Evolutionary conservation across 2,888 invertebrate genomes (phyloP), one percentile per base, ranked within the genome.

Genomic region (Cryptocheilus praepositus): DNA sequence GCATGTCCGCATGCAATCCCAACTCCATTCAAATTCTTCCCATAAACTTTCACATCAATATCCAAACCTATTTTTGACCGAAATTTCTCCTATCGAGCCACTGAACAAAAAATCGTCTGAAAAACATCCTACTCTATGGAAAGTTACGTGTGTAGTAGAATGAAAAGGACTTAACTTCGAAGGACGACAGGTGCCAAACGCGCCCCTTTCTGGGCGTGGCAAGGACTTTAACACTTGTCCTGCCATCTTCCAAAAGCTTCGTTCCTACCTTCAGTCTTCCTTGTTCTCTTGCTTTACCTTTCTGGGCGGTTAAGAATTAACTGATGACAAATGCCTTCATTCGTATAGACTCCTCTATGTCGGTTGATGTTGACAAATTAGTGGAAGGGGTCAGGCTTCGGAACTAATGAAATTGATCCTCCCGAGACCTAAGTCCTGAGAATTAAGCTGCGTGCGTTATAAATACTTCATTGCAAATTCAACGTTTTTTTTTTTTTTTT

Each of bases 151-250:
- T 43, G 46, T 58, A 44, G 25, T 15, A 61, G 49, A 58, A 69
- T 56, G 21, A 21, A 62, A 56, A 49, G 67, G 56, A 55, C 22
- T 53, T 65, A 67, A 64, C 28, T 66, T 16, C 44, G 28, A 21
- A 70, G 21, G 52, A 68, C 68, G 64, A 81, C 78, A 78, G 81
- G 81, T 81, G 75, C 22, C 66, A 44, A 70, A 74, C 72, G 74
- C 55, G 61, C 72, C 76, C 75, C 70, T 64, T 56, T 66, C 57
- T 64, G 70, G 71, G 73, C 71, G 74, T 77, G 69, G 68, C 61
- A 52, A 19, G 61, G n/a, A 16, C 43, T 53, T 64, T 61, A 53
- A 57, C 44, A 43, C 58, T 61, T 58, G 43, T 53, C 36, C 62
- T 45, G 51, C 16, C 22, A 64, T 58, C 67, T 36, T 36, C 36